These are phyloP conservation scores for Notamacropus eugenii DNA, from an alignment of 2,797 vertebrate species.

Conservation along the genomic window DNA sequence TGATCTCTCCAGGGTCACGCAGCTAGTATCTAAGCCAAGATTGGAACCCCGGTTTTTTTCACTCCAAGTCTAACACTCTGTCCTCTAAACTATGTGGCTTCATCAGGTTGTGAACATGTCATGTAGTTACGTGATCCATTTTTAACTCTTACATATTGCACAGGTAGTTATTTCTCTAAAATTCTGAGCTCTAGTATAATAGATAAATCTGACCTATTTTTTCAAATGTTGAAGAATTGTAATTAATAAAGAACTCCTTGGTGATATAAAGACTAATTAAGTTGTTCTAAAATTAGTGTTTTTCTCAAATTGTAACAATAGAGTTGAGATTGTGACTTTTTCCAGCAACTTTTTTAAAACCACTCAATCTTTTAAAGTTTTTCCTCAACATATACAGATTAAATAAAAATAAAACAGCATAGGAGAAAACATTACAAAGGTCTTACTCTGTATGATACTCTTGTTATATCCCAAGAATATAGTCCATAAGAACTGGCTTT, in stretches of 20 bases:
- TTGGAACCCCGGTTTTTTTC: background rate
- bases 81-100: background rate
- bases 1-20: background rate
- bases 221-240: background rate
- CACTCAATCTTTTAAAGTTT: background rate
- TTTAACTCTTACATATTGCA: background rate
- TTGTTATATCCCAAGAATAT: background rate
- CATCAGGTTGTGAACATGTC: background rate
- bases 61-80: background rate
- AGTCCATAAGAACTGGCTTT: background rate
- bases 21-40: background rate
- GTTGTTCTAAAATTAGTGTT: background rate
- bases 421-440: background rate
- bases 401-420: background rate
- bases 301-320: background rate
- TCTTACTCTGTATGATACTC: background rate
- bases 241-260: background rate
- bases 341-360: background rate
- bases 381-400: background rate
- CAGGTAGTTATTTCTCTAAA: background rate
- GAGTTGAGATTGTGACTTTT: background rate
- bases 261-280: background rate
- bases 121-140: background rate
- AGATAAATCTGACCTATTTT: background rate
- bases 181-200: background rate